Conservation (phyloP, 1,140 invertebrate species). For the Eulimnadia texana region DNA sequence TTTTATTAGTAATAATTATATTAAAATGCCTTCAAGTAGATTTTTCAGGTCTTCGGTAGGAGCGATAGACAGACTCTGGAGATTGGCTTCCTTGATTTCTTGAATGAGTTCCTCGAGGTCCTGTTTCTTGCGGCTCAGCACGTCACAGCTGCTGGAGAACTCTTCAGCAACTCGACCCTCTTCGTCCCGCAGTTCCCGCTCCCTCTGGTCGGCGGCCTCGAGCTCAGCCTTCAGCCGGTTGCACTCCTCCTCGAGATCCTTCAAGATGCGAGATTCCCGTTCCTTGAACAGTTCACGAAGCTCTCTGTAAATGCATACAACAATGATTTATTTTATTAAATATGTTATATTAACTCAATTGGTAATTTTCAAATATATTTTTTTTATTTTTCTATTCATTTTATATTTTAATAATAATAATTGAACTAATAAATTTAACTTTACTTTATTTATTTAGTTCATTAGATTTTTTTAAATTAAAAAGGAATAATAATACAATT, state of each 20-base stretch:
- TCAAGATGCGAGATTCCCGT: background rate
- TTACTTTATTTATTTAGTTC: background rate
- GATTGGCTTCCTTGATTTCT: conserved; percentile 83
- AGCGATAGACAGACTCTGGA: conserved; percentile 69
- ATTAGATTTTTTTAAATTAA: too few relatives aligned
- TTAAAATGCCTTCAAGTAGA: conserved; percentile 49
- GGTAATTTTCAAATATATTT: background rate
- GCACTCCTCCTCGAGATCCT: conserved; percentile 6
- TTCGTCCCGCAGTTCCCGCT: background rate
- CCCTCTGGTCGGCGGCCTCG: background rate
- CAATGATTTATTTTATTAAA: background rate
- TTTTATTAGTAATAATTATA: background rate
- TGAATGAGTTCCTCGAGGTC: conserved; percentile 68
- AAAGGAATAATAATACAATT: too few relatives aligned
- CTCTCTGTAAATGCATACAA: background rate
- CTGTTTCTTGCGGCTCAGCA: conserved; percentile 39
- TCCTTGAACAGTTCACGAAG: background rate
- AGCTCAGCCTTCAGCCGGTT: conserved; percentile 7
- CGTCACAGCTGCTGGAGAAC: background rate
- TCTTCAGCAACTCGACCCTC: conserved; percentile 6
- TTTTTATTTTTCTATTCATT: background rate
- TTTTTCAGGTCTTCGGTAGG: conserved; percentile 58
- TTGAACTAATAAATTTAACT: background rate
- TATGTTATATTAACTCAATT: background rate
- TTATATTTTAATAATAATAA: background rate